Evolutionary conservation across 2,113 vertebrate genomes (phyloP).

Genomic region (Leucosticte australis): DNA sequence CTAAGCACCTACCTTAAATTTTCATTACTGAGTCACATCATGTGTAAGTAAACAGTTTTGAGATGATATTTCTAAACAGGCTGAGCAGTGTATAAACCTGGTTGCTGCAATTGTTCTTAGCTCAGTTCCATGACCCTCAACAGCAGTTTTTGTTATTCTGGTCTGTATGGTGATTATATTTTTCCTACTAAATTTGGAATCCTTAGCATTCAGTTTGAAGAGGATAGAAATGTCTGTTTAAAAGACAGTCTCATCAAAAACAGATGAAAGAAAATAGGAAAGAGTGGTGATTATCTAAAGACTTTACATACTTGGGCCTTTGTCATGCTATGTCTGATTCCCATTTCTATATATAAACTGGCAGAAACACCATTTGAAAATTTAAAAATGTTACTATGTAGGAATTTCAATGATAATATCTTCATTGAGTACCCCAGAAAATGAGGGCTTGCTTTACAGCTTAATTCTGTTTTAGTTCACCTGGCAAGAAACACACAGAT

Average conservation of each 20-base stretch:
- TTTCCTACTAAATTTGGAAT: not conserved
- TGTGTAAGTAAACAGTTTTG: not conserved
- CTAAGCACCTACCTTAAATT: not conserved
- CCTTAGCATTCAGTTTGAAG: not conserved
- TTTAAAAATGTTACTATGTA: not conserved
- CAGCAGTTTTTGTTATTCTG: not conserved
- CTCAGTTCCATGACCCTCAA: not conserved
- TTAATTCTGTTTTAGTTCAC: not conserved
- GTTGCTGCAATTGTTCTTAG: not conserved
- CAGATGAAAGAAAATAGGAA: not conserved
- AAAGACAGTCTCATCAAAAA: not conserved
- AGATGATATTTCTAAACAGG: not conserved
- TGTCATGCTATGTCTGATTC: not conserved
- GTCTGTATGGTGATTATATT: not conserved
- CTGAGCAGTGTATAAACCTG: not conserved
- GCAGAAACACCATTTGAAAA: not conserved
- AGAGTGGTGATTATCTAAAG: not conserved
- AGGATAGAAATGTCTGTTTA: not conserved
- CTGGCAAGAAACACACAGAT: not conserved
- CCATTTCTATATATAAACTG: not conserved
- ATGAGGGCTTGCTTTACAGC: not conserved
- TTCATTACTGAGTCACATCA: not conserved
- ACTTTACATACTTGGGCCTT: not conserved
- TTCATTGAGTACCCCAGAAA: not conserved
- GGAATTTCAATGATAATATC: not conserved